Base-by-base conservation (phyloP, 2,888 invertebrate genomes). In the Agonopterix heracliana region DNA sequence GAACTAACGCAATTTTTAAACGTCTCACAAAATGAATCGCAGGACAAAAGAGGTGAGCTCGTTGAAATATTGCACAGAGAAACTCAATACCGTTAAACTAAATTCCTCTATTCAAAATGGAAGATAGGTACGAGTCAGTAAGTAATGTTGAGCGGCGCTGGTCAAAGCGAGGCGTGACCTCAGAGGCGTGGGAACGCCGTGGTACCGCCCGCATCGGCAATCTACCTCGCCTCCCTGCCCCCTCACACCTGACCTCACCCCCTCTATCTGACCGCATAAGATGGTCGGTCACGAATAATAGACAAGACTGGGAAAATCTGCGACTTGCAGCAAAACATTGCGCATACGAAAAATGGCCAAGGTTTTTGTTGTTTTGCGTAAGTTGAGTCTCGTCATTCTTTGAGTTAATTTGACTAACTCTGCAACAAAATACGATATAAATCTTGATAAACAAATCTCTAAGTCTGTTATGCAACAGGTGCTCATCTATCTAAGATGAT, bases 151-250 rank as follows among this genome's bases (percentile, higher is more conserved):
- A 63, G 76, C 81, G 81, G 81, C 73, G 65, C 60, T 81, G 80
- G 83, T 83, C 83, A 84, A 79, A 80, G 81, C 71, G 61, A 81
- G 83, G 82, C 83, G 82, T 85, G 85, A 85, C 85, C 84, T 78
- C 80, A 71, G 74, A 84, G 83, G 81, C 86, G 85, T 86, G 86
- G 78, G 86, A 86, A 85, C 78, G 60, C 61, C 49, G 59, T 52
- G 66, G 75, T 57, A 68, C 74, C 77, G 78, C 78, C 80, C 71
- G 75, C 66, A 63, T 62, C 59, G 67, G 47, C 45, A 48, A 48
- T 49, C 53, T 50, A 57, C 54, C 57, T 55, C 59, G 60, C 63
- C 64, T 59, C 60, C 54, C 55, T 58, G 52, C 53, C 54, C 55
- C 60, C 57, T 56, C 53, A 17, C 61, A 59, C 63, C 61, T 67